A percentile compares a stretch with the other conserved stretches of the same genome.
phyloP scores from a whole-genome alignment of 2,888 invertebrate species.

The Eulithis prunata region DNA sequence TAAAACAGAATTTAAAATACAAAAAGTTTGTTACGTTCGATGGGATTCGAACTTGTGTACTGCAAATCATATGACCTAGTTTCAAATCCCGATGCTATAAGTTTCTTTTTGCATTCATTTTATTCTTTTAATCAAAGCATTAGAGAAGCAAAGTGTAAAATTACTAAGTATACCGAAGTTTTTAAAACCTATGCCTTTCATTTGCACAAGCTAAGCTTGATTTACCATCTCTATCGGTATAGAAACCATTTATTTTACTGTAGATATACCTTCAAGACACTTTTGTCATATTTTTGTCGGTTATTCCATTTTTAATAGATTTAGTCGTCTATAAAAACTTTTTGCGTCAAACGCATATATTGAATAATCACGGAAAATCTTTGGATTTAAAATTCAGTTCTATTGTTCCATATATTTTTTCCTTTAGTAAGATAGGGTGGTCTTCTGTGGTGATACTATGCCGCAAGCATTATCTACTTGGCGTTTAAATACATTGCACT shows the following conservation, averaged over 20 bases:
- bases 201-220: constrained; percentile 20
- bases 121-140: too few species aligned
- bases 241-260: neutral
- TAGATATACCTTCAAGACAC: neutral
- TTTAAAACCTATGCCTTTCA: neutral
- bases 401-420: neutral
- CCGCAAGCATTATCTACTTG: neutral
- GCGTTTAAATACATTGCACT: constrained; percentile 43
- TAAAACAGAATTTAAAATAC: constrained; percentile 1
- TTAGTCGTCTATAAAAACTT: constrained; percentile 3
- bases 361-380: neutral
- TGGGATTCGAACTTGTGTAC: constrained; percentile 11
- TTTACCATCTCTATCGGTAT: neutral
- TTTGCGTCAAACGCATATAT: constrained; percentile 44
- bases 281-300: neutral
- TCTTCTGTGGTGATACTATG: neutral
- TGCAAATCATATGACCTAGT: neutral
- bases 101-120: constrained; percentile 10
- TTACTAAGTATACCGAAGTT: constrained; percentile 8
- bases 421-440: neutral
- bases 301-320: constrained; percentile 11
- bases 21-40: constrained; percentile 6
- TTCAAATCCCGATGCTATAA: neutral
- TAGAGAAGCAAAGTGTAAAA: neutral
- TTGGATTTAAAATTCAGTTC: neutral